Conservation (phyloP, 2,113 vertebrate species). For the Coturnix japonica region DNA sequence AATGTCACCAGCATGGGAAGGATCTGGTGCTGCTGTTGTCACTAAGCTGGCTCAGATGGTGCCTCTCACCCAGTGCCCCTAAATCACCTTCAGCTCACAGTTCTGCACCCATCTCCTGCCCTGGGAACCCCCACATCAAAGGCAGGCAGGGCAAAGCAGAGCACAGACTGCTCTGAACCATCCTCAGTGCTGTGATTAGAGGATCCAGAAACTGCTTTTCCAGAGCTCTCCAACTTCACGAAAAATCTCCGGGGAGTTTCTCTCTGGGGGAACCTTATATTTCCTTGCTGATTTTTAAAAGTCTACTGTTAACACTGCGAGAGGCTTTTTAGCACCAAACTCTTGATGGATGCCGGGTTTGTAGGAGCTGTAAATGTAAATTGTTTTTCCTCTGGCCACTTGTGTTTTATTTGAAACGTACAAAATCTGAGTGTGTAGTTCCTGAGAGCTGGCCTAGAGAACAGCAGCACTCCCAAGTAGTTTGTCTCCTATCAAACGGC, state of each 20-base stretch:
- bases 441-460: conserved; percentile 70
- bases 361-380: conserved; percentile 66
- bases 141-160: neutral
- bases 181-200: conserved; percentile 1
- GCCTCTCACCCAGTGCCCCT: conserved; percentile 2
- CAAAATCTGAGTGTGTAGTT: conserved; percentile 73
- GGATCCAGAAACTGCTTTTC: conserved; percentile 50
- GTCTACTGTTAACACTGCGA: conserved; percentile 21
- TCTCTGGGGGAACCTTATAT: conserved; percentile 66
- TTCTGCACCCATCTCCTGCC: neutral
- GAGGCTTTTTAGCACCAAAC: conserved; percentile 26
- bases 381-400: conserved; percentile 72
- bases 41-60: neutral
- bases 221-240: conserved; percentile 49
- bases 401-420: conserved; percentile 77
- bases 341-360: conserved; percentile 65
- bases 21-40: neutral
- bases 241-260: conserved; percentile 49
- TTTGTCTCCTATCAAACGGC: conserved; percentile 79
- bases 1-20: neutral
- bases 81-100: conserved; percentile 45
- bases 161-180: neutral
- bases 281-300: conserved; percentile 43
- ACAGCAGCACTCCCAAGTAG: conserved; percentile 68
- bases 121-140: conserved; percentile 45